These are phyloP conservation scores for Celastrina argiolus DNA, from an alignment of 2,888 invertebrate genomes.

Conservation along the genomic window DNA sequence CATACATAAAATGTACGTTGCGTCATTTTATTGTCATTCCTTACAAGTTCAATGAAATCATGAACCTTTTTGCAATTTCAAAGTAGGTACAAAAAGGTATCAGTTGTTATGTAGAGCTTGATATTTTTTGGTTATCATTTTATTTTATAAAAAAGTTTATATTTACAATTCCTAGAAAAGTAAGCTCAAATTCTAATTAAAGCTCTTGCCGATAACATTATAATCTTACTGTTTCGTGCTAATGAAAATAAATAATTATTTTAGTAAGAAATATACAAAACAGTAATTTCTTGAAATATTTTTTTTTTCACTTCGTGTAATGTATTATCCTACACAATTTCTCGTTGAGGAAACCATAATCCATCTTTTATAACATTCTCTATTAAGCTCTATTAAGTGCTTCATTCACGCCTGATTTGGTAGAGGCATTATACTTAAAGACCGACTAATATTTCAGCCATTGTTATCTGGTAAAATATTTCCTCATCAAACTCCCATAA, in stretches of 20 bases:
- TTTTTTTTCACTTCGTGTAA: neutral
- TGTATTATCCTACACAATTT: neutral
- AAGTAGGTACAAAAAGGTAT: no score
- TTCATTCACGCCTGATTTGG: slow-evolving; percentile 10
- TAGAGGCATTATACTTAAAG: neutral
- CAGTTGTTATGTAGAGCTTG: no score
- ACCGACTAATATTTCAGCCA: neutral
- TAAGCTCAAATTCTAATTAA: neutral
- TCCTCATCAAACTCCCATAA: neutral
- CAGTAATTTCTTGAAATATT: neutral
- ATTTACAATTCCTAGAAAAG: neutral
- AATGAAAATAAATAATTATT: neutral
- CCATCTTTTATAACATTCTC: slow-evolving; percentile 2
- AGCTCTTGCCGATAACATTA: neutral
- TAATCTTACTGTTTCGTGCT: neutral
- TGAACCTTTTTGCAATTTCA: neutral
- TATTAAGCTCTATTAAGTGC: slow-evolving; percentile 14
- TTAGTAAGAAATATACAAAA: neutral
- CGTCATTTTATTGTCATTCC: slow-evolving; percentile 6
- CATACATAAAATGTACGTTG: neutral
- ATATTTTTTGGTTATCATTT: no score
- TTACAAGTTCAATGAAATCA: slow-evolving; percentile 1
- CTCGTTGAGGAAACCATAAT: neutral
- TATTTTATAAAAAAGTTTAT: no score
- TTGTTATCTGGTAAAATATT: neutral